Base-by-base conservation (phyloP, 1,140 invertebrate genomes). In the Bombus ignitus region DNA sequence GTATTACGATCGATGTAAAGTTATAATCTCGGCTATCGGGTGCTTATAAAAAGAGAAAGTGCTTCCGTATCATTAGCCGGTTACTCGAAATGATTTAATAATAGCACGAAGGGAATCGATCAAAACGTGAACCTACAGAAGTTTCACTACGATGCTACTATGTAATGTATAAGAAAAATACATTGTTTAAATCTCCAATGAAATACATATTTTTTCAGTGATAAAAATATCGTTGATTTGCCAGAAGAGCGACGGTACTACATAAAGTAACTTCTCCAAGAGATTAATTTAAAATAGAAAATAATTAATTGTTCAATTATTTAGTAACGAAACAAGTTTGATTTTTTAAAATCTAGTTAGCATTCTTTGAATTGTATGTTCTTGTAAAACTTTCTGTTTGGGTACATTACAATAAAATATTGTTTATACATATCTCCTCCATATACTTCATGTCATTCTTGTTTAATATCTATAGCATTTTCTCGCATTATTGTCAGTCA, bases 1-100 rank as follows among this genome's bases (percentile, higher is more conserved):
- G 37, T 39, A 28, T 71, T 39, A 39, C 37, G 22, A n/a, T 25
- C 22, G 35, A 18, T 44, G 1, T n/a, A 42, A 42, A n/a, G 35
- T 62, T 39, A 44, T 15, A 35, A 22, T 47, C 47, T 47, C 10
- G 37, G 18, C 28, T 59, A 65, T 39, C 28, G 62, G 53, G 18
- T 71, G 37, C 59, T 70, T 74, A 18, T 57, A 62, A 28, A 79
- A 37, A 10, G 18, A 78, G 71, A 71, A 82, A 53, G 35, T 32
- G 15, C 3, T 57, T 66, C 44, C 66, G 18, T 65, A 83, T 79
- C 47, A 75, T 88, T 57, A 59, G 1, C n/a, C n/a, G 59, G 9
- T 44, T 28, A n/a, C 66, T 57, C 66, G 65, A 80, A 80, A 80
- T 68, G 25, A 47, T 53, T 53, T 66, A 72, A 81, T 71, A 81